Base-by-base conservation (phyloP, 2,797 vertebrate genomes). In the Kryptopterus vitreolus region DNA sequence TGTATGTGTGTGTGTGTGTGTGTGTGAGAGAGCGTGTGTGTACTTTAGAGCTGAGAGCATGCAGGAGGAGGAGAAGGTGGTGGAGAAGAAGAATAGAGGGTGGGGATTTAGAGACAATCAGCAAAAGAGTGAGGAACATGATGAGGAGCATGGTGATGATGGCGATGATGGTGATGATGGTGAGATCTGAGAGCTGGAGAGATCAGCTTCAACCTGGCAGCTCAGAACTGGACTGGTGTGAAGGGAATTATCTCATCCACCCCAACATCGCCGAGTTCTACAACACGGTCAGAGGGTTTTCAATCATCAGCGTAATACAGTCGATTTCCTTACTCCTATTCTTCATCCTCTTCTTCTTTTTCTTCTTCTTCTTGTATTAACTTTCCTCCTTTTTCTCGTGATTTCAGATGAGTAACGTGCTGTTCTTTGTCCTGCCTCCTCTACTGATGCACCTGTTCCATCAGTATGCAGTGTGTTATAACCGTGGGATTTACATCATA, bases 201-300 rank as follows among this genome's bases (percentile, higher is more conserved):
- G 84, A 78, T 38, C 96, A 95, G 84, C 91, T 99, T 84, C 92
- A 93, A 83, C 96, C 96, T 70, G 97, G 97, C 79, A 98, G 96
- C 91, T 99, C 97, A n/a, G 97, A 98, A n/a, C 94, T 98, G 90
- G 97, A 98, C 86, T 98, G 97, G 97, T 99, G 97, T 88, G 97
- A 98, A 88, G 96, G 96, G 38, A 99, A 98, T 91, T 99, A 98
- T 91, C 94, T 95, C 12, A 98, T 98, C 77, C 95, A 97, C 87
- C 95, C 97, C n/a, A 91, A 94, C 90, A 98, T 99, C 83, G 97
- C 97, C 24, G 97, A 99, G 86, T 98, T 98, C 91, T 98, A 98
- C 92, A 98, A 98, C 92, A 98, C 96, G 95, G 97, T 98, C 84
- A 38, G 86, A 80, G 50, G 57, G 29, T 9, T 72, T 71, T 33